Base-by-base conservation (phyloP, 1,140 invertebrate genomes). In the Tetraneura akinire region DNA sequence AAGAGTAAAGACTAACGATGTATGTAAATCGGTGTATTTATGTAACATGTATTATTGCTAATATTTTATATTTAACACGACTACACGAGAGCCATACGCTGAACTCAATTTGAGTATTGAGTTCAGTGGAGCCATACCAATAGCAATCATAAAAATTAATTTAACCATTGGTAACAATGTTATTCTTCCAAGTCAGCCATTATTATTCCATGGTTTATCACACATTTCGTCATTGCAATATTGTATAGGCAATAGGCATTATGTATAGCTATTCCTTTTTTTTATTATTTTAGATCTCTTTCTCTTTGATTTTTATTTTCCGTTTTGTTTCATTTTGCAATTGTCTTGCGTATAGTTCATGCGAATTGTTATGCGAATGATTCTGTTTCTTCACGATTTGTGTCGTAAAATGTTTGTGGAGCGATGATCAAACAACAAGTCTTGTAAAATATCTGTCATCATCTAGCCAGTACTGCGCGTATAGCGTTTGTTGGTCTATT, bases 141-240 rank as follows among this genome's bases (percentile, higher is more conserved):
- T n/a, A n/a, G n/a, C n/a, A n/a, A 55, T 21, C n/a, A n/a, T n/a
- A 55, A 55, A 55, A 21, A 21, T 21, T 8, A 21, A 29, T 60
- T 60, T 91, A 21, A 74, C 29, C 2, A 9, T 53, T 74, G 49
- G 47, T 18, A 37, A 37, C 71, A 21, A 14, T 74, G 26, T 57
- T 57, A 21, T 14, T 68, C 3, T 29, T 21, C 32, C 29, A 42
- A 9, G 29, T 5, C 23, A 3, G n/a, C 57, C 11, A n/a, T 21
- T 42, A 21, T 74, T 74, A 13, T 16, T 74, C 71, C 71, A 74
- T 74, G 71, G 71, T 42, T 74, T 57, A 74, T 74, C 71, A 74
- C 51, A 13, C 37, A 57, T 10, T 80, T 68, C 21, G 76, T 81
- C 42, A 83, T 51, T 81, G 8, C n/a, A n/a, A n/a, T n/a, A n/a